Conservation (phyloP, 2,888 invertebrate species). For the Diplolepis rosae region DNA sequence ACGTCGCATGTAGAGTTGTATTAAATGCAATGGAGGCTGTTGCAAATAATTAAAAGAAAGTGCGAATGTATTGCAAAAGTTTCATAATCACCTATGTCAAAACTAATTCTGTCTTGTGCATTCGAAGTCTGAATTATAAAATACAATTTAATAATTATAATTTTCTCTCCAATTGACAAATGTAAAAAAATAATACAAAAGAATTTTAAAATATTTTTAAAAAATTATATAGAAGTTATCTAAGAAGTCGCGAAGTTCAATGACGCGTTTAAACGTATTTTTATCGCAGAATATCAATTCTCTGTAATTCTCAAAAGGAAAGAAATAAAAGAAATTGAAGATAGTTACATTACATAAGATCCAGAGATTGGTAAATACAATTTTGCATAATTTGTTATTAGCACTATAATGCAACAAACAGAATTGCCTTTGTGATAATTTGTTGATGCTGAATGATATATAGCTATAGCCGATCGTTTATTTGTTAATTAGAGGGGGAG, state of each 20-base stretch:
- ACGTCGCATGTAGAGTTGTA: too few species aligned
- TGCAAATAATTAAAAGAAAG: too few species aligned
- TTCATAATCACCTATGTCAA: too few species aligned
- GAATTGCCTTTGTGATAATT: neutral
- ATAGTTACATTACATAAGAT: neutral
- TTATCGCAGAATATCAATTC: neutral
- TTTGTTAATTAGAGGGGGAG: constrained; percentile 7
- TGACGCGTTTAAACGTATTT: neutral
- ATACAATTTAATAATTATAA: too few species aligned
- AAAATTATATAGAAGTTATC: neutral
- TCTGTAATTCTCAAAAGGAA: too few species aligned
- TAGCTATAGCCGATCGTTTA: constrained; percentile 1
- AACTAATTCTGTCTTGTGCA: too few species aligned
- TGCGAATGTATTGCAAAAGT: too few species aligned
- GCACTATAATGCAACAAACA: neutral
- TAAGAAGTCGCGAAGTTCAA: neutral
- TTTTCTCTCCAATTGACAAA: too few species aligned
- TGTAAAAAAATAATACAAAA: neutral
- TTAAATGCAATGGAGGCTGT: too few species aligned
- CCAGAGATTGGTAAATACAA: neutral
- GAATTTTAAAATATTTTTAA: neutral
- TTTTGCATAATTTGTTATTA: neutral
- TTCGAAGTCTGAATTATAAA: too few species aligned
- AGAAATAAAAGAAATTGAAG: neutral
- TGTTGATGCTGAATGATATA: constrained; percentile 13